Evolutionary conservation across 2,113 vertebrate genomes (phyloP).

Genomic region (Tor tambroides): DNA sequence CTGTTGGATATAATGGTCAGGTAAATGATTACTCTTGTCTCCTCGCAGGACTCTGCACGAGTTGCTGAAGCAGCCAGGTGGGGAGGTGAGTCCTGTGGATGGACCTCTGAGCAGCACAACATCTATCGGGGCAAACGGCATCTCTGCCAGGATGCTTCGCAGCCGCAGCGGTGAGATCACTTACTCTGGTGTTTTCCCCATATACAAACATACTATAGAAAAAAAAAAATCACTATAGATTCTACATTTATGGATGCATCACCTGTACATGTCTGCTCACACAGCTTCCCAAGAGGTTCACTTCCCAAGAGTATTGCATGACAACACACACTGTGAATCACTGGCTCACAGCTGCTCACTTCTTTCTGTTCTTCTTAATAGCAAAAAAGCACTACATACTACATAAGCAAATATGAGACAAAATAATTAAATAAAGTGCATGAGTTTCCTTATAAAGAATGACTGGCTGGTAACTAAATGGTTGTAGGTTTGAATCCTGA

Average conservation of each 20-base stretch:
- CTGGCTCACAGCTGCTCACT: neutral
- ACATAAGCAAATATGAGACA: no score
- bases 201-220: neutral
- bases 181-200: neutral
- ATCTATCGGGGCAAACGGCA: conserved; percentile 67
- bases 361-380: neutral
- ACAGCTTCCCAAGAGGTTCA: neutral
- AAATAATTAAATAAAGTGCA: no score
- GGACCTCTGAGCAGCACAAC: conserved; percentile 56
- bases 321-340: neutral
- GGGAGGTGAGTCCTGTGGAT: conserved; percentile 67
- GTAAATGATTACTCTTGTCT: neutral
- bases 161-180: conserved; percentile 76
- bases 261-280: neutral
- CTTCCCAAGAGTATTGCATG: neutral
- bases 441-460: no score
- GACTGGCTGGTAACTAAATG: no score
- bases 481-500: no score
- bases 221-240: neutral
- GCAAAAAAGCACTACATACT: neutral
- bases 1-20: neutral
- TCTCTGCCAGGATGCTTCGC: conserved; percentile 73
- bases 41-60: conserved; percentile 73
- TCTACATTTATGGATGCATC: neutral
- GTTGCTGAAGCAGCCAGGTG: conserved; percentile 76